These are phyloP conservation scores for Cynocephalus volans DNA, from an alignment of 2,113 vertebrate species.

Conservation along the genomic window DNA sequence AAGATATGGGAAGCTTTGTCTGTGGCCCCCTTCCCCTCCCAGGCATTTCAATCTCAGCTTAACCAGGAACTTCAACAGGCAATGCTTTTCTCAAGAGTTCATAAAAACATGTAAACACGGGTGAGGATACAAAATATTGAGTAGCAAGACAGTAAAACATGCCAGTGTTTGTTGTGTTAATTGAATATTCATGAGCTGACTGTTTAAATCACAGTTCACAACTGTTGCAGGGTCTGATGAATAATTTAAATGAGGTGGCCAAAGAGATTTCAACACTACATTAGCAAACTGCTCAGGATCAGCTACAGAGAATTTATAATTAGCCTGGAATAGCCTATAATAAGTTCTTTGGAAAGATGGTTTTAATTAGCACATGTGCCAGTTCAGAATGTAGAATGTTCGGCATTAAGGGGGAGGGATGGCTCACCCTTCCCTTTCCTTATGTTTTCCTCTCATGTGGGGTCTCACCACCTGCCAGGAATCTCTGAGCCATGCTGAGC, in stretches of 20 bases:
- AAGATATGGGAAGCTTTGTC: background rate
- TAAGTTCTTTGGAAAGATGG: constrained; percentile 92
- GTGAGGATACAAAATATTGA: constrained; percentile 89
- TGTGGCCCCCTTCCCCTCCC: background rate
- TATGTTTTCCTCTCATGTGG: background rate
- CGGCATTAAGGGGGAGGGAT: constrained; percentile 71
- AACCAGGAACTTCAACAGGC: constrained; percentile 87
- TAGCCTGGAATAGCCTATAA: constrained; percentile 91
- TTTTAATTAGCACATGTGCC: constrained; percentile 91
- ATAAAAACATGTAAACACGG: constrained; percentile 91
- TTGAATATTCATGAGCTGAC: constrained; percentile 93
- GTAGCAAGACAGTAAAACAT: constrained; percentile 88
- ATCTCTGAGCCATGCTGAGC: background rate
- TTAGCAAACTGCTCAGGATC: constrained; percentile 91
- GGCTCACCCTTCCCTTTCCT: constrained; percentile 83
- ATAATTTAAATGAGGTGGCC: constrained; percentile 93
- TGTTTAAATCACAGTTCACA: constrained; percentile 94
- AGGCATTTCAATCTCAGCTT: constrained; percentile 81
- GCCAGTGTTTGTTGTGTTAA: constrained; percentile 90
- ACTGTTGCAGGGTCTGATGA: constrained; percentile 92
- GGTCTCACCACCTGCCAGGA: background rate
- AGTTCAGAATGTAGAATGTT: constrained; percentile 85
- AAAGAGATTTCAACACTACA: constrained; percentile 92
- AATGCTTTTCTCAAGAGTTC: constrained; percentile 89
- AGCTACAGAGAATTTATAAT: constrained; percentile 92